Percentiles rank a stretch among this genome's conserved stretches.
phyloP scores from a whole-genome alignment of 2,113 vertebrate genomes.

The Boleophthalmus pectinirostris region DNA sequence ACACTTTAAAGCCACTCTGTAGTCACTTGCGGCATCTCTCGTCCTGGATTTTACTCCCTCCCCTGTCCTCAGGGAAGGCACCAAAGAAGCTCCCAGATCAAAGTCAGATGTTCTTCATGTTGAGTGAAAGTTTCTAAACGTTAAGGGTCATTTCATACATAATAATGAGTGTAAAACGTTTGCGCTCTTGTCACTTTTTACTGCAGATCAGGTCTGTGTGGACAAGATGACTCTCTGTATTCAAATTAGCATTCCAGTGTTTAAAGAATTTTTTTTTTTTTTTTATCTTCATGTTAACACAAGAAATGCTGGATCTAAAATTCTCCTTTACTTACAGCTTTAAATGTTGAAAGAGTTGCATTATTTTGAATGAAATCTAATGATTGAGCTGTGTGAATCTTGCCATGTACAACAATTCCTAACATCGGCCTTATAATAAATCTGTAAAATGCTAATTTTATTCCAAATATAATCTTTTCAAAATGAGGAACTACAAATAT shows the following conservation, averaged over 20 bases:
- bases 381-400: not conserved
- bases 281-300: not conserved
- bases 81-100: constrained; percentile 20
- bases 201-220: not conserved
- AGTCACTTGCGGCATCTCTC: constrained; percentile 41
- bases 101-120: constrained; percentile 31
- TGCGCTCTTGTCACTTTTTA: not conserved
- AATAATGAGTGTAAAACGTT: constrained; percentile 9
- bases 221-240: not conserved
- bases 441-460: not conserved
- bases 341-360: too few relatives aligned
- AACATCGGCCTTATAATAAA: not conserved
- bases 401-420: not conserved
- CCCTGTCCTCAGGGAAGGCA: constrained; percentile 34
- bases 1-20: constrained; percentile 29
- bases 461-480: not conserved
- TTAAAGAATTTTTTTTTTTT: not conserved
- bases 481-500: too few relatives aligned
- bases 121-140: constrained; percentile 27
- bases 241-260: not conserved
- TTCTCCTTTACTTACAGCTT: too few relatives aligned
- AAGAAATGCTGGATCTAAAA: not conserved
- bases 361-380: not conserved
- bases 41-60: constrained; percentile 47
- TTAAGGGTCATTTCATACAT: constrained; percentile 28